Evolutionary conservation across 2,797 vertebrate species (phyloP), one percentile per base, ranked within the genome.

Genomic region (Lagorchestes hirsutus): DNA sequence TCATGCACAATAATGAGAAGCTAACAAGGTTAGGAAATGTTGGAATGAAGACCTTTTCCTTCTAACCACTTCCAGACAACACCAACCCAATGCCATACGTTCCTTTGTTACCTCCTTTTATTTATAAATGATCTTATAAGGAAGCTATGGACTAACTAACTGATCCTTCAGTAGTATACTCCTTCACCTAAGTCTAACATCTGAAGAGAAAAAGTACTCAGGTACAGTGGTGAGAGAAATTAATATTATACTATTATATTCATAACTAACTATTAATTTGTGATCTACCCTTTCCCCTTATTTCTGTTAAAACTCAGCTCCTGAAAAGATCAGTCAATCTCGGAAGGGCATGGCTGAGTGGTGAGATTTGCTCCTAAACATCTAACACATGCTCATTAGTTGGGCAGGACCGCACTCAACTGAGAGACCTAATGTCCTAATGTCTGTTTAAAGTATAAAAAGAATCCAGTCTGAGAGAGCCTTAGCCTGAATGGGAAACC

Each of bases 51-150:
- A 97, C 12, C 94, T 96, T 92, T 95, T 91, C 96, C 92, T 95
- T 97, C 90, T 98, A 97, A 98, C 54, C 16, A 94, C 59, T 96
- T 98, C 96, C 98, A 98, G 98, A 95, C 94, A 90, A 97, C 55
- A 95, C 93, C 96, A 62, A 93, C 92, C 95, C 93, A 92, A 95
- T 54, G 92, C 97, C 95, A 96, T 67, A 95, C 0, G 0, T 92
- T 95, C 95, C 96, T 67, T 93, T 55, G 40, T 92, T 56, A 93
- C 29, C 54, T 95, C 31, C 96, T 92, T 92, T 93, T 82, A 40
- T 40, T 95, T 62, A 93, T 59, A 90, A 90, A 92, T 0, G 55
- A 29, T 94, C 54, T 96, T 58, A 46, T 34, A 96, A 91, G 90
- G 59, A 97, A 96, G 67, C 59, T 55, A 94, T 67, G 95, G 50